phyloP scores from a whole-genome alignment of 1,140 invertebrate species.

The Orchestia grillus region DNA sequence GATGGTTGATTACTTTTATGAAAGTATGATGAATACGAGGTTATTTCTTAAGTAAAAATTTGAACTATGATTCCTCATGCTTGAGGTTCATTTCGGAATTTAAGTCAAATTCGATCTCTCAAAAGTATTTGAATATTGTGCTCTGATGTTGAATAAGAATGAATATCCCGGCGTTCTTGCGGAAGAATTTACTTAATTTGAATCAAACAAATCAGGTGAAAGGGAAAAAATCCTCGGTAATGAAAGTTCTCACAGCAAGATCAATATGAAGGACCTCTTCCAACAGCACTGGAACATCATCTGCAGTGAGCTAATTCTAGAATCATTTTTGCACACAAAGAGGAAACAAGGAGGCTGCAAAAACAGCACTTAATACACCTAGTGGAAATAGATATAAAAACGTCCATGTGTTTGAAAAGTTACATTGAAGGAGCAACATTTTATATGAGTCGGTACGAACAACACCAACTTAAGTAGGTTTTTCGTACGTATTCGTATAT shows the following conservation, averaged over 20 bases:
- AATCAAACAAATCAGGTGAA: background rate
- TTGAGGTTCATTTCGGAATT: no score
- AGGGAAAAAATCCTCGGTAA: background rate
- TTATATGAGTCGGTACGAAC: background rate
- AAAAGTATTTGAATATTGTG: no score
- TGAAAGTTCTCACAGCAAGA: background rate
- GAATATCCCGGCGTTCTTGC: background rate
- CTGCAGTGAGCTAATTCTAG: background rate
- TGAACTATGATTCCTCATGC: no score
- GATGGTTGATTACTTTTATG: no score
- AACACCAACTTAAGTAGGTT: constrained; percentile 32
- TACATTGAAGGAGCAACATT: constrained; percentile 38
- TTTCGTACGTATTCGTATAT: constrained; percentile 39
- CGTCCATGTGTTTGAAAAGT: constrained; percentile 56
- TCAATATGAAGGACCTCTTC: background rate
- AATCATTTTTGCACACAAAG: constrained; percentile 40
- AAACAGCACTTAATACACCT: constrained; percentile 46
- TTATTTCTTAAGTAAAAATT: no score
- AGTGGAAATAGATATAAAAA: constrained; percentile 57
- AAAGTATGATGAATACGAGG: no score
- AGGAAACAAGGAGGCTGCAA: constrained; percentile 18
- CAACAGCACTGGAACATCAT: background rate
- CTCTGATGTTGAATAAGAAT: no score
- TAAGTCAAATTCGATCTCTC: no score
- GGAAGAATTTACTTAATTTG: background rate